These are phyloP conservation scores for Papilio dardanus DNA, from an alignment of 1,140 invertebrate genomes.

Conservation along the genomic window DNA sequence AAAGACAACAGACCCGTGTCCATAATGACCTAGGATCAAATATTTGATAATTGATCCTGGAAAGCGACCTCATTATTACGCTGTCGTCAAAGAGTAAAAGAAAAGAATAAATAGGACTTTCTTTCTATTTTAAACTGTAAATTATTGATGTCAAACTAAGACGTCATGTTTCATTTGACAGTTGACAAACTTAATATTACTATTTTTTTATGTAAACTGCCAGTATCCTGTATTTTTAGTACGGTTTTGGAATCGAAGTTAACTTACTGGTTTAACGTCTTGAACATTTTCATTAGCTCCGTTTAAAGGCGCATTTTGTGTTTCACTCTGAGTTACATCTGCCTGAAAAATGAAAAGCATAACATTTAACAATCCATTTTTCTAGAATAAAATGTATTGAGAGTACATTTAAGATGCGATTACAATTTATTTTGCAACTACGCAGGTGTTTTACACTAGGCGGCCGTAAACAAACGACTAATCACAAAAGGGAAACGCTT, in stretches of 20 bases:
- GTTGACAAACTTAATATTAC: background rate
- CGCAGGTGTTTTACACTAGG: background rate
- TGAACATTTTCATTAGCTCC: background rate
- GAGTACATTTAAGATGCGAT: background rate
- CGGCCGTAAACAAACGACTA: background rate
- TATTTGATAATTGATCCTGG: background rate
- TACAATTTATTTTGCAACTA: background rate
- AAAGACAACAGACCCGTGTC: background rate
- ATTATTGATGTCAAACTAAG: background rate
- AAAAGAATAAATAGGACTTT: conserved; percentile 7
- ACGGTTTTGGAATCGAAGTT: background rate
- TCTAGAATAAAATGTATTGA: background rate
- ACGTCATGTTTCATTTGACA: background rate
- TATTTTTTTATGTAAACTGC: background rate
- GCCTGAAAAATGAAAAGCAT: conserved; percentile 36
- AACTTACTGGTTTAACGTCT: background rate
- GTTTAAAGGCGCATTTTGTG: background rate
- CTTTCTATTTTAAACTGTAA: background rate
- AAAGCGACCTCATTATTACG: background rate
- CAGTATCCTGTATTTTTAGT: background rate
- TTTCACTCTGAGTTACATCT: background rate
- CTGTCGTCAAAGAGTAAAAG: conserved; percentile 4
- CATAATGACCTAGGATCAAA: background rate
- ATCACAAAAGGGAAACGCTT: background rate
- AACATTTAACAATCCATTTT: too few species aligned